Conservation (phyloP, 2,113 vertebrate species). For the Gopherus flavomarginatus region DNA sequence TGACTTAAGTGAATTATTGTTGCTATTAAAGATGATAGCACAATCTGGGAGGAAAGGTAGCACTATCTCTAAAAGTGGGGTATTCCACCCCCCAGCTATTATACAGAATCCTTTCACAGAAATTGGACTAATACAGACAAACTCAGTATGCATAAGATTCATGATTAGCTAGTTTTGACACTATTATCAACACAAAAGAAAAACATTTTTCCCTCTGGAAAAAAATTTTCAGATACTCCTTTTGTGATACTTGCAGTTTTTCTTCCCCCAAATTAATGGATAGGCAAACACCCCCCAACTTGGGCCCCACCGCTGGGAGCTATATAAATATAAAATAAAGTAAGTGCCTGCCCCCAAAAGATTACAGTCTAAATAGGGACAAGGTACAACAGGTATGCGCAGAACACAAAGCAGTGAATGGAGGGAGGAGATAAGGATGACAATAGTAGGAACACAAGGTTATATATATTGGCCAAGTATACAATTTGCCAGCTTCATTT, state of each 20-base stretch:
- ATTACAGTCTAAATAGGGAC: background rate
- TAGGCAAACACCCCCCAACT: background rate
- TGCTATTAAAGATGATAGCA: constrained; percentile 73
- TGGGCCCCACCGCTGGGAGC: fast-evolving
- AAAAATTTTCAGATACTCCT: background rate
- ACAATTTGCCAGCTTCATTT: background rate
- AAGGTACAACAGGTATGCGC: background rate
- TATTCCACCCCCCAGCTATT: constrained; percentile 41
- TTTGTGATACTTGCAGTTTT: background rate
- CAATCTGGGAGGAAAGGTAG: constrained; percentile 63
- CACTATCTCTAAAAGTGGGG: constrained; percentile 62
- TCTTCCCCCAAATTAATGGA: background rate
- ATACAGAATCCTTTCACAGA: constrained; percentile 35
- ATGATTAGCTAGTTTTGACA: background rate
- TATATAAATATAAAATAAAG: background rate
- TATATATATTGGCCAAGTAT: background rate
- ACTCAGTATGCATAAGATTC: background rate
- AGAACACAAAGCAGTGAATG: background rate
- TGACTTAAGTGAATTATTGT: constrained; percentile 73
- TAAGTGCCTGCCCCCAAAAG: background rate
- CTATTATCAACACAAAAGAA: background rate
- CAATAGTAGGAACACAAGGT: background rate
- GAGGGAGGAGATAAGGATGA: background rate
- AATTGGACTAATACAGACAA: constrained; percentile 13
- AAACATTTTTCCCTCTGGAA: background rate